phyloP scores from a whole-genome alignment of 1,140 invertebrate species.

The Trichoplusia ni region DNA sequence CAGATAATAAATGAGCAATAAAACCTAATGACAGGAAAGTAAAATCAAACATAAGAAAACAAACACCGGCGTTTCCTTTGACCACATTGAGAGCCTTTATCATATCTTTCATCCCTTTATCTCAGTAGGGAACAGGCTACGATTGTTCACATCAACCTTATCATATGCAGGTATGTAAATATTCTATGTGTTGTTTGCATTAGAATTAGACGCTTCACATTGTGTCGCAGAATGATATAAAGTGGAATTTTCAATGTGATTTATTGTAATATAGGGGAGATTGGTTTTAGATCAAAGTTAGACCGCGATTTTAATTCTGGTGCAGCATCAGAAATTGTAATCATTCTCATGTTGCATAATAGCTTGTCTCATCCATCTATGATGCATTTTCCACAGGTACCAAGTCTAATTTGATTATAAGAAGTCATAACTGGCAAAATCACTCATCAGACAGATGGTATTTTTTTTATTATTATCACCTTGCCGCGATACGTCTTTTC shows the following conservation, averaged over 20 bases:
- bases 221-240: constrained; percentile 41
- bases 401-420: too few relatives aligned
- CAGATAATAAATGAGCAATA: constrained; percentile 25
- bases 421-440: too few relatives aligned
- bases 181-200: constrained; percentile 47
- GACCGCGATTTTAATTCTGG: neutral
- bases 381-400: too few relatives aligned
- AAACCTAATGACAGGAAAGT: constrained; percentile 40
- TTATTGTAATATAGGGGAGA: constrained; percentile 15
- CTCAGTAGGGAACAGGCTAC: constrained; percentile 51
- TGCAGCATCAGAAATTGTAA: too few relatives aligned
- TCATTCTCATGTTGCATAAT: too few relatives aligned
- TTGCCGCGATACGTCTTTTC: neutral
- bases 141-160: constrained; percentile 52
- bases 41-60: constrained; percentile 51
- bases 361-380: too few relatives aligned
- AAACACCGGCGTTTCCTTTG: constrained; percentile 68
- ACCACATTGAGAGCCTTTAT: constrained; percentile 58
- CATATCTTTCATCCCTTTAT: constrained; percentile 53
- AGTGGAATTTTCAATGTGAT: constrained; percentile 6
- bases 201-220: constrained; percentile 56
- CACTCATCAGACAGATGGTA: too few relatives aligned
- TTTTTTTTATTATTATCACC: neutral
- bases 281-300: neutral
- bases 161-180: constrained; percentile 56